A percentile compares a stretch with the other conserved stretches of the same genome.
These are phyloP conservation scores for Callipepla squamata DNA, from an alignment of 2,113 vertebrate species.

Conservation along the genomic window DNA sequence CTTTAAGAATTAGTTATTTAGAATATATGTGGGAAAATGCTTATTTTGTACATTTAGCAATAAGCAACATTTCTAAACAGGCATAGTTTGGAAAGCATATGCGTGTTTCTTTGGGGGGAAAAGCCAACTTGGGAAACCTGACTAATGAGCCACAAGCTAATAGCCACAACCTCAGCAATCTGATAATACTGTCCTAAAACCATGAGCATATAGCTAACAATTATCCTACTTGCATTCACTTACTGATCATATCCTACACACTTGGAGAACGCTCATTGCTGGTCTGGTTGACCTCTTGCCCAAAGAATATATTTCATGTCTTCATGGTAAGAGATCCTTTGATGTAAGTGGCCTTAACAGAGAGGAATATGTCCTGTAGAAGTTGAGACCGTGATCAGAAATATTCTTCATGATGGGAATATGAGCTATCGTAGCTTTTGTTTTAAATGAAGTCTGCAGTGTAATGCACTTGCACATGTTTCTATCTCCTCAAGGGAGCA, in stretches of 20 bases:
- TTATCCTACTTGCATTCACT: background rate
- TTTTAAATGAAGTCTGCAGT: background rate
- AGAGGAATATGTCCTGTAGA: background rate
- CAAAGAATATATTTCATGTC: background rate
- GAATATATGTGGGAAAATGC: background rate
- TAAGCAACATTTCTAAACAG: background rate
- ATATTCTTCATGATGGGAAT: background rate
- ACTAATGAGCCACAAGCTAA: background rate
- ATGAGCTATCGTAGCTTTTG: background rate
- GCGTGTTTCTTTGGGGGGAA: background rate
- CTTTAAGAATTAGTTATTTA: background rate
- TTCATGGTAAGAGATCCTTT: background rate
- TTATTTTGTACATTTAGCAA: background rate
- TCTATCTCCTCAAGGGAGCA: background rate
- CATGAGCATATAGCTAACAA: background rate
- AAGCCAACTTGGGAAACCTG: background rate
- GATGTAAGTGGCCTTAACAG: background rate
- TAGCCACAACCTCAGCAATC: background rate
- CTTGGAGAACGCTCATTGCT: background rate
- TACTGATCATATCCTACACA: background rate
- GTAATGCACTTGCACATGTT: background rate
- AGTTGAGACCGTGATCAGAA: background rate
- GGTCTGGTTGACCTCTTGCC: background rate
- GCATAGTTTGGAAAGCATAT: background rate
- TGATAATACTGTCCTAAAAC: background rate